These are phyloP conservation scores for Pelobates cultripes DNA, from an alignment of 2,797 vertebrate species.

Conservation along the genomic window DNA sequence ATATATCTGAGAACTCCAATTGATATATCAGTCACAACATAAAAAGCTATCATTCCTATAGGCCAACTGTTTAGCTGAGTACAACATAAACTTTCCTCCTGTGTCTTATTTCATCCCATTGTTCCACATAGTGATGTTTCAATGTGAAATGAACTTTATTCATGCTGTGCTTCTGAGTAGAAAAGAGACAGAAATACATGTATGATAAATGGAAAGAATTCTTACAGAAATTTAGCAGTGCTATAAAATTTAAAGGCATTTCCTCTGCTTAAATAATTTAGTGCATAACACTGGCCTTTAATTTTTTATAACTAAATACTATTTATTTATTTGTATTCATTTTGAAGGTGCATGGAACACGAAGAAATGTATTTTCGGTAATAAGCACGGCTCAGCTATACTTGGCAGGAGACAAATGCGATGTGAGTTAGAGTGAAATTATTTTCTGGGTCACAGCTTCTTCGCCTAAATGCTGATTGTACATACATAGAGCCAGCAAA, in stretches of 20 bases:
- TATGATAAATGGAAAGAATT: constrained; percentile 84
- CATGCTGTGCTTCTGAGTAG: constrained; percentile 88
- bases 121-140: constrained; percentile 85
- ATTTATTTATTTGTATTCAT: constrained; percentile 70
- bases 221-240: constrained; percentile 77
- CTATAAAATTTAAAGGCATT: constrained; percentile 81
- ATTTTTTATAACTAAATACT: constrained; percentile 87
- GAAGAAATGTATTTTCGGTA: constrained; percentile 63
- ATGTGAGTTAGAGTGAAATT: constrained; percentile 34
- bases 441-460: constrained; percentile 46
- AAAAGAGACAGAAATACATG: constrained; percentile 81
- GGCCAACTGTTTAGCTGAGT: constrained; percentile 81
- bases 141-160: constrained; percentile 88
- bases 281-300: constrained; percentile 75
- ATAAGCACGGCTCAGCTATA: constrained; percentile 39
- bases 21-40: constrained; percentile 82
- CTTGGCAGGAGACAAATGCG: constrained; percentile 28
- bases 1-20: constrained; percentile 84
- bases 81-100: constrained; percentile 82
- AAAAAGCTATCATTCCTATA: constrained; percentile 85
- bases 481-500: constrained; percentile 6
- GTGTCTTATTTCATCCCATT: constrained; percentile 87
- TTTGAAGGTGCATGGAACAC: constrained; percentile 58
- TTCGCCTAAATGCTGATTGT: constrained; percentile 24
- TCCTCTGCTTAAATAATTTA: constrained; percentile 89